Evolutionary conservation across 2,888 invertebrate species (phyloP), one percentile per base, ranked within the genome.

Genomic region (Dolichopus griseipennis): DNA sequence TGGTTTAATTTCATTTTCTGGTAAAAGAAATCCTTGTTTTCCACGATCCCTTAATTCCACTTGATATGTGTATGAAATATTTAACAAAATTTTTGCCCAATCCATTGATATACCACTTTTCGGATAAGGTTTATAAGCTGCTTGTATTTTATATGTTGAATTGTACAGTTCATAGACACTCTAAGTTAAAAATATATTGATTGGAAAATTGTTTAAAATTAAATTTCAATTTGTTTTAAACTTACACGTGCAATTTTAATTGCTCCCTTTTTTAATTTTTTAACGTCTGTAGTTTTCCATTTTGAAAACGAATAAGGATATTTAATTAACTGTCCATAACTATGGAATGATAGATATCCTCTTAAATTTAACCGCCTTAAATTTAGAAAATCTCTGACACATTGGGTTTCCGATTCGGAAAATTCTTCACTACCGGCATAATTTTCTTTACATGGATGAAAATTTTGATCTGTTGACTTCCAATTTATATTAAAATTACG

Each of bases 401-500:
- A 90, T 67, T 82, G 78, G 0, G 92, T 90, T 83, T 96, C 95
- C 0, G 90, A 89, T 80, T 96, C 95, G 0, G 95, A 95, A 76
- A 91, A 92, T 0, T 92, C 84, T 27, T 84, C 81, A 0, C 85
- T 78, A 4, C 95, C 95, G 64, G 90, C 87, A 76, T 85, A 95
- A 61, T 89, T 92, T 73, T 93, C 91, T 65, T 87, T 86, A 74
- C 95, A 95, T 0, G 92, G 91, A 74, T 79, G 75, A 33, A 75
- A 73, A 9, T 79, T 78, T 12, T 80, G 78, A 72, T 92, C 88
- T 65, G 84, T 87, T 20, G 93, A 91, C 0, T 91, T 91, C 93
- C 93, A 95, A 68, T 90, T 87, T 73, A 90, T 90, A 84, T 91
- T 91, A 77, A 91, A 95, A 79, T 95, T 95, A 70, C 95, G 86